phyloP scores from a whole-genome alignment of 1,140 invertebrate species.

The Diabrotica undecimpunctata region DNA sequence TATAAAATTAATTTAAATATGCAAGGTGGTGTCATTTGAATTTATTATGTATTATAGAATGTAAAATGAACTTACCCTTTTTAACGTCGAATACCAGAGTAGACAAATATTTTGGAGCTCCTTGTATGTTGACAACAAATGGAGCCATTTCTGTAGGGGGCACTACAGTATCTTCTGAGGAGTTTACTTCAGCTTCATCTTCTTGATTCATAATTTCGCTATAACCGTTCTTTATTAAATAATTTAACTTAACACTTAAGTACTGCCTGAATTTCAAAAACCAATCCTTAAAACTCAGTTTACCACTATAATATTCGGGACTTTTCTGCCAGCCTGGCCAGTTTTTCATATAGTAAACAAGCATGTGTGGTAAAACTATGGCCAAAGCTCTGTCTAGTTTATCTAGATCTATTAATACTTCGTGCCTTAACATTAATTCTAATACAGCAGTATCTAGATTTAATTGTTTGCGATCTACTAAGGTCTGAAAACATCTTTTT shows the following conservation, averaged over 20 bases:
- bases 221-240: slow-evolving; percentile 17
- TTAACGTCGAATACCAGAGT: slow-evolving; percentile 28
- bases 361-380: slow-evolving; percentile 23
- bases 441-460: slow-evolving; percentile 28
- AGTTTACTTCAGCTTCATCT: neutral
- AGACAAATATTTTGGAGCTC: slow-evolving; percentile 22
- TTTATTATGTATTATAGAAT: neutral
- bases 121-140: slow-evolving; percentile 20
- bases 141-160: slow-evolving; percentile 22
- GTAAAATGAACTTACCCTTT: slow-evolving; percentile 16
- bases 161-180: neutral
- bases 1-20: too few relatives aligned
- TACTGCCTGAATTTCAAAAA: slow-evolving; percentile 31
- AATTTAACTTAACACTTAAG: slow-evolving; percentile 26
- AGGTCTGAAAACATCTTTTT: slow-evolving; percentile 26
- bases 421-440: slow-evolving; percentile 25
- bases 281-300: slow-evolving; percentile 28
- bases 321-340: slow-evolving; percentile 35
- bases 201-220: neutral
- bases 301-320: slow-evolving; percentile 30
- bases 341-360: slow-evolving; percentile 31
- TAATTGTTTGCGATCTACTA: slow-evolving; percentile 31
- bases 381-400: slow-evolving; percentile 14
- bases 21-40: too few relatives aligned
- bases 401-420: slow-evolving; percentile 26